Conservation (phyloP, 2,888 invertebrate species). For the Thecophora atra region DNA sequence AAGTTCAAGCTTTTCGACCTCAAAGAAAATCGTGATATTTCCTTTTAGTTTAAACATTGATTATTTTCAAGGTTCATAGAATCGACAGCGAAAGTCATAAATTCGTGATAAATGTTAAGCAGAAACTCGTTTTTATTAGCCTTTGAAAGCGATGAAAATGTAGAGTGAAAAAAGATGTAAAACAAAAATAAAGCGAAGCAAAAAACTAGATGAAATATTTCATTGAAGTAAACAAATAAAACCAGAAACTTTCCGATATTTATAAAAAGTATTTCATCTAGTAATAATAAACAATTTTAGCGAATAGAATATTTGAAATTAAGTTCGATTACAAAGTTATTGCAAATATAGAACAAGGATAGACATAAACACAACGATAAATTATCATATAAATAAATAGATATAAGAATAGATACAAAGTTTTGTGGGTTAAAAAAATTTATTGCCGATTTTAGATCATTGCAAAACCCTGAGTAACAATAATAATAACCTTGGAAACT, state of each 20-base stretch:
- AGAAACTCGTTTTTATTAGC: background rate
- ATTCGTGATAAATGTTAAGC: background rate
- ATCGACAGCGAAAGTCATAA: conserved; percentile 3
- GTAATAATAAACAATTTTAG: background rate
- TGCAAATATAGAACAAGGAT: background rate
- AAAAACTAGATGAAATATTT: background rate
- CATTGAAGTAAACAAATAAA: background rate
- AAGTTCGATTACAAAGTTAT: background rate
- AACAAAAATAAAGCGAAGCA: background rate
- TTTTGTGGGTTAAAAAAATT: background rate
- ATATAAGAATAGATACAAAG: background rate
- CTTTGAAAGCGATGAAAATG: background rate
- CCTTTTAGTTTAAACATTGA: background rate
- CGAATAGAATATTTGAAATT: no score
- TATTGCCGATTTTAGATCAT: background rate
- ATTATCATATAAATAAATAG: no score
- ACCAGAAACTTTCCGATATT: background rate
- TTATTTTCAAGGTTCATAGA: background rate
- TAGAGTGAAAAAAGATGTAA: background rate
- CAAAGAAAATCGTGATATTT: conserved; percentile 36
- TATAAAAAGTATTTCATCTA: background rate
- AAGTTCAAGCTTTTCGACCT: conserved; percentile 21
- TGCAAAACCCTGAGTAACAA: background rate
- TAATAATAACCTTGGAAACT: no score
- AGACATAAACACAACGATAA: background rate